phyloP scores from a whole-genome alignment of 2,113 vertebrate genomes.

The Hemichromis elongatus region DNA sequence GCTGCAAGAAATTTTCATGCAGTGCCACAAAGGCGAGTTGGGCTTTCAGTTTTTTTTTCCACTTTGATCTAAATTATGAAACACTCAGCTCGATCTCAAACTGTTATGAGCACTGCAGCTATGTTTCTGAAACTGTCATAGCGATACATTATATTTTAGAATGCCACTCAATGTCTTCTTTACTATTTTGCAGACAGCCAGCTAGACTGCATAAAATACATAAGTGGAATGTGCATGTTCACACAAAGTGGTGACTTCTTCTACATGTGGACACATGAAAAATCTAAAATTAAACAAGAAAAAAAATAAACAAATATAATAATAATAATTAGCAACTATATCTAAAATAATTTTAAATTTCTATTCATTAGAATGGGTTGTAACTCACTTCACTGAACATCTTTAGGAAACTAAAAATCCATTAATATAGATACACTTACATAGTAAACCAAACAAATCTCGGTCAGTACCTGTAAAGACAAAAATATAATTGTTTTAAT shows the following conservation, averaged over 20 bases:
- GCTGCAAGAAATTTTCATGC: constrained; percentile 32
- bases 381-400: background rate
- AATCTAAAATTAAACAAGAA: background rate
- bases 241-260: background rate
- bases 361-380: background rate
- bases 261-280: background rate
- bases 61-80: constrained; percentile 37
- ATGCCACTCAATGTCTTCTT: background rate
- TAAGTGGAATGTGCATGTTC: background rate
- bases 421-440: background rate
- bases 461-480: background rate
- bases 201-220: background rate
- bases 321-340: background rate
- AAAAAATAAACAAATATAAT: background rate
- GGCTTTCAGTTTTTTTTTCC: constrained; percentile 1
- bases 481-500: background rate
- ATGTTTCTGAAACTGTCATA: background rate
- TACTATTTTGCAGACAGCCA: background rate
- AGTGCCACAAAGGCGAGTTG: constrained; percentile 5
- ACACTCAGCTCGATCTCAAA: background rate
- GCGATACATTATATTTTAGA: background rate
- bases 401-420: background rate
- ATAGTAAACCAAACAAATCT: background rate
- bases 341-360: background rate
- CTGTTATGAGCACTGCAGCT: background rate